Evolutionary conservation across 2,797 vertebrate species (phyloP), one percentile per base, ranked within the genome.

Genomic region (Leptodactylus fallax): DNA sequence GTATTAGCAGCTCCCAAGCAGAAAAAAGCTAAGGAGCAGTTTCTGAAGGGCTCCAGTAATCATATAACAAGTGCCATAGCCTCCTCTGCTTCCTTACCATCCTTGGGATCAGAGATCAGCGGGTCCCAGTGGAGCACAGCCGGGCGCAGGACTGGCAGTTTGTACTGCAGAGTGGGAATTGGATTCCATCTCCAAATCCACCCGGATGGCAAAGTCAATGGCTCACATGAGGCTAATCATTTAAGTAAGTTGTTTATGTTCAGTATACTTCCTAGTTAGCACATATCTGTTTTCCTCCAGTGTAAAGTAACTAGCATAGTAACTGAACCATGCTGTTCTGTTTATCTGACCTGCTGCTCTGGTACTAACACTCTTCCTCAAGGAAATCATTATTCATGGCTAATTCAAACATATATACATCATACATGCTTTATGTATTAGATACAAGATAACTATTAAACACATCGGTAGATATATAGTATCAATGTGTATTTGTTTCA

Each of bases 181-280:
- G 98, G 98, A 25, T 99, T 98, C 94, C 98, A 98, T 88, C 97
- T 99, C 84, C 98, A 99, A 95, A 97, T 99, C 92, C 97, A 99
- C 92, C 95, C 96, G 88, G 97, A 98, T 94, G 98, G 98, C 91
- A 96, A 95, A 94, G 97, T 99, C 89, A 98, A 98, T 93, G 98
- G 98, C 88, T 98, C 97, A 91, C 98, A 99, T 91, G 96, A 97
- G 91, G 95, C 96, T 89, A 96, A 93, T 92, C 94, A 93, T 89
- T 94, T 98, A 93, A 98, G 98, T 99, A 95, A 97, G 98, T 94
- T 25, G 8, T 4, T 27, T 74, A 1, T 63, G 17, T 25, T 14
- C 14, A n/a, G 11, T 51, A 13, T 85, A 11, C 25, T 67, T n/a
- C 53, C 6, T 72, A 27, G 27, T 4, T 36, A 14, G 25, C n/a